phyloP scores from a whole-genome alignment of 2,797 vertebrate genomes.

The Artibeus jamaicensis region DNA sequence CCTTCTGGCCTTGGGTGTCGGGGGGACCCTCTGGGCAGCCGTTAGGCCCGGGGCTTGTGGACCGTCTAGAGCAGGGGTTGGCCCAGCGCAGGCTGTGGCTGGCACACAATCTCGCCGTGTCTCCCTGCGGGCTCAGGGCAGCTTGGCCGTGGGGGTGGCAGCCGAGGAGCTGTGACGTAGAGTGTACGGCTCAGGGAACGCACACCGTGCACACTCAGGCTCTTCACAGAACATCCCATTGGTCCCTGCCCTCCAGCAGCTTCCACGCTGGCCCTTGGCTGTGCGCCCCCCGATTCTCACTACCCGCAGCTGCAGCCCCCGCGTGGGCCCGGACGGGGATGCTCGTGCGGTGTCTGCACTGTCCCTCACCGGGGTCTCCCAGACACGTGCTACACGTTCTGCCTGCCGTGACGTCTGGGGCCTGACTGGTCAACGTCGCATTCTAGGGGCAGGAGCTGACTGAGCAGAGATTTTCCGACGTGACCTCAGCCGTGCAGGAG shows the following conservation, averaged over 20 bases:
- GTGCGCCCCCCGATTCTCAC: neutral
- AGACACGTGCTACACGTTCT: neutral
- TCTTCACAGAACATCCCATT: neutral
- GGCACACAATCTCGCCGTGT: neutral
- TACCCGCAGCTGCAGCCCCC: neutral
- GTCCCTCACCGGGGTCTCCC: neutral
- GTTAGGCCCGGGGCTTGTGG: neutral
- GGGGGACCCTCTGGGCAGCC: neutral
- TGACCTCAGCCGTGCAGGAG: neutral
- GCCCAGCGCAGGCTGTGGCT: neutral
- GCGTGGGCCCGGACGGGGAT: neutral
- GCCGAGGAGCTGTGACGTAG: neutral
- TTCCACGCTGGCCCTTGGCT: neutral
- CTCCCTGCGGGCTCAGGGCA: neutral
- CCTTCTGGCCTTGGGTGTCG: neutral
- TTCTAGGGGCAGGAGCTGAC: neutral
- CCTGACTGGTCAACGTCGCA: neutral
- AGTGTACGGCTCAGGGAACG: neutral
- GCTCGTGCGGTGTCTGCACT: neutral
- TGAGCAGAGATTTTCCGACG: neutral
- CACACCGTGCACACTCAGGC: neutral
- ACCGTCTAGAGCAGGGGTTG: neutral
- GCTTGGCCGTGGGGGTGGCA: neutral
- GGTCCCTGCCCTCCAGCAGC: neutral
- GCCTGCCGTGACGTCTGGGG: neutral